Conservation (phyloP, 1,140 invertebrate species). For the Trachymyrmex cornetzi region DNA sequence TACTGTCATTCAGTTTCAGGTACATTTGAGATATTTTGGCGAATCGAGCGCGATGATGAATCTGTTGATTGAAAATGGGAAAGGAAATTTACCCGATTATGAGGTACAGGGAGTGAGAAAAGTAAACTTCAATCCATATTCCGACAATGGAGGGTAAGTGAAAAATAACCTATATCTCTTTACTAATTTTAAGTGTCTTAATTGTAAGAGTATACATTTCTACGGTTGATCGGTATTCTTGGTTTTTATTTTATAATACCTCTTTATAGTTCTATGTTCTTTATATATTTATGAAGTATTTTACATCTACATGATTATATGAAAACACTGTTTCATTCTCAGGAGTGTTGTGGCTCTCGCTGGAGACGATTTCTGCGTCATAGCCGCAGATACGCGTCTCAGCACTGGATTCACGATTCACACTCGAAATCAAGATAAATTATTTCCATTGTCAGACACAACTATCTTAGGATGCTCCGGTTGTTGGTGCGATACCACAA, state of each 20-base stretch:
- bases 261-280: neutral
- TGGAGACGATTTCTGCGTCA: constrained; percentile 90
- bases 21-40: neutral
- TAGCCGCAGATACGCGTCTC: constrained; percentile 97
- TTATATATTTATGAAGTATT: neutral
- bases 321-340: constrained; percentile 68
- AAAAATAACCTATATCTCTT: constrained; percentile 62
- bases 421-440: constrained; percentile 94
- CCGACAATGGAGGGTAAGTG: constrained; percentile 91
- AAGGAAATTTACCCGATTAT: constrained; percentile 89
- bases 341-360: constrained; percentile 96
- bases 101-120: constrained; percentile 88
- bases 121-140: constrained; percentile 91
- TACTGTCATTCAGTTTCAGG: constrained; percentile 60
- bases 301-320: neutral
- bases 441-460: constrained; percentile 92
- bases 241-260: neutral
- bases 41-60: constrained; percentile 74
- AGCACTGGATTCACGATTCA: constrained; percentile 96
- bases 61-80: constrained; percentile 63
- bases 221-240: neutral
- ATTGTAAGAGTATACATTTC: neutral
- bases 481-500: constrained; percentile 99
- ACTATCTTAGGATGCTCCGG: constrained; percentile 96
- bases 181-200: neutral